A percentile compares a stretch with the other conserved stretches of the same genome.
Conservation (phyloP, 2,888 invertebrate species). For the Agonopterix heracliana region DNA sequence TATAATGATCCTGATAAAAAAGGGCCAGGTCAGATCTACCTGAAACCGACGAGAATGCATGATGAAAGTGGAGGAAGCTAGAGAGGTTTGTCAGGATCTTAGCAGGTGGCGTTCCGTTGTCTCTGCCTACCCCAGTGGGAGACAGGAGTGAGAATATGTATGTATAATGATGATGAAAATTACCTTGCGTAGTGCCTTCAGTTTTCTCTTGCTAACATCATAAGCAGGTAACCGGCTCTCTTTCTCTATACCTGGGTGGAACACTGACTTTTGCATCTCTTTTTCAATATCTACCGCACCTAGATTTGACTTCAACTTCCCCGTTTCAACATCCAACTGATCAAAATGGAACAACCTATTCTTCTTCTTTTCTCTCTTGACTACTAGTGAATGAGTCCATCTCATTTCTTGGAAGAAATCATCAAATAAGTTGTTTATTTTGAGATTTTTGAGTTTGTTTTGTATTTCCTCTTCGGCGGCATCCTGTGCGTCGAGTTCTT, state of each 20-base stretch:
- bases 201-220: slow-evolving; percentile 72
- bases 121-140: too few relatives aligned
- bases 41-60: too few relatives aligned
- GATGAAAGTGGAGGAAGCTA: too few relatives aligned
- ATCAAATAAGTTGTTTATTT: slow-evolving; percentile 50
- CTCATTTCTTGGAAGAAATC: slow-evolving; percentile 61
- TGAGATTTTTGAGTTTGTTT: slow-evolving; percentile 46
- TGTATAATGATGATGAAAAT: too few relatives aligned
- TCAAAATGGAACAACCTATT: slow-evolving; percentile 51
- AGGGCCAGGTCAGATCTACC: too few relatives aligned
- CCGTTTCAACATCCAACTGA: slow-evolving; percentile 51
- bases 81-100: too few relatives aligned
- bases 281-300: slow-evolving; percentile 69
- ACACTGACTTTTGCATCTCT: slow-evolving; percentile 77
- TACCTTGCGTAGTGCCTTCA: slow-evolving; percentile 76
- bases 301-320: slow-evolving; percentile 56
- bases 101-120: too few relatives aligned
- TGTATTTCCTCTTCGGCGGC: slow-evolving; percentile 43
- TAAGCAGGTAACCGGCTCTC: slow-evolving; percentile 77
- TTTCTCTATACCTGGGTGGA: slow-evolving; percentile 81
- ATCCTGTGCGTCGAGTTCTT: slow-evolving; percentile 43
- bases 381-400: slow-evolving; percentile 46
- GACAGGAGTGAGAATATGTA: too few relatives aligned
- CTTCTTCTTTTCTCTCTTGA: slow-evolving; percentile 41
- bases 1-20: too few relatives aligned